A percentile compares a stretch with the other conserved stretches of the same genome.
phyloP scores from a whole-genome alignment of 1,140 invertebrate genomes.

The Fopius arisanus region DNA sequence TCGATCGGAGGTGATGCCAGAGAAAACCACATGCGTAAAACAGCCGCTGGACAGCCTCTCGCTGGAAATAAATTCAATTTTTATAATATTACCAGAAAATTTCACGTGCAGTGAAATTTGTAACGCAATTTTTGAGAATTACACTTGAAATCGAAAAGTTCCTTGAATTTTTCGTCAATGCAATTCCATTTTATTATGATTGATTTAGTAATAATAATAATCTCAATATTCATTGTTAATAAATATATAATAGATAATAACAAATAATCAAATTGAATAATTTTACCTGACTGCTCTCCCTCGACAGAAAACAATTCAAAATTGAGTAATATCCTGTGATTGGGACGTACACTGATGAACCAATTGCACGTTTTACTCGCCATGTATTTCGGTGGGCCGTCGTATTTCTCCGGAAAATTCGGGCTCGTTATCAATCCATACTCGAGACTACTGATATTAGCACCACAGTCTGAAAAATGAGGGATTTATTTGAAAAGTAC shows the following conservation, averaged over 20 bases:
- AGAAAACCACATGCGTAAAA: constrained; percentile 86
- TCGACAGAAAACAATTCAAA: constrained; percentile 90
- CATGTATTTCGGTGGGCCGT: constrained; percentile 75
- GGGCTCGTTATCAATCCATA: constrained; percentile 87
- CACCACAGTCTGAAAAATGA: constrained; percentile 88
- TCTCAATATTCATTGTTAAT: too few species aligned
- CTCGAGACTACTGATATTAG: constrained; percentile 84
- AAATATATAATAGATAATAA: neutral
- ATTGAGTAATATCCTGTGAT: constrained; percentile 84
- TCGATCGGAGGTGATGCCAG: constrained; percentile 79
- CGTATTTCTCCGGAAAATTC: constrained; percentile 86
- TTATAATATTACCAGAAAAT: constrained; percentile 6
- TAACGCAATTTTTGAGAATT: too few species aligned
- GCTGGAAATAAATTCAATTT: constrained; percentile 64
- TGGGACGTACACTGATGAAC: constrained; percentile 85
- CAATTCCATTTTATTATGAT: too few species aligned
- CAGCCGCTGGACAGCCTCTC: constrained; percentile 88
- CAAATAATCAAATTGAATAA: neutral
- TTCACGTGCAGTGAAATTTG: too few species aligned
- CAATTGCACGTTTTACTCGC: constrained; percentile 90
- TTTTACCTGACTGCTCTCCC: constrained; percentile 82
- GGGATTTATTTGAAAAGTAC: constrained; percentile 11
- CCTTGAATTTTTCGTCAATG: too few species aligned
- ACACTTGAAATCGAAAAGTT: too few species aligned
- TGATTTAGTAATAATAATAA: too few species aligned